Evolutionary conservation across 2,888 invertebrate genomes (phyloP).

Genomic region (Brachyptera putata): DNA sequence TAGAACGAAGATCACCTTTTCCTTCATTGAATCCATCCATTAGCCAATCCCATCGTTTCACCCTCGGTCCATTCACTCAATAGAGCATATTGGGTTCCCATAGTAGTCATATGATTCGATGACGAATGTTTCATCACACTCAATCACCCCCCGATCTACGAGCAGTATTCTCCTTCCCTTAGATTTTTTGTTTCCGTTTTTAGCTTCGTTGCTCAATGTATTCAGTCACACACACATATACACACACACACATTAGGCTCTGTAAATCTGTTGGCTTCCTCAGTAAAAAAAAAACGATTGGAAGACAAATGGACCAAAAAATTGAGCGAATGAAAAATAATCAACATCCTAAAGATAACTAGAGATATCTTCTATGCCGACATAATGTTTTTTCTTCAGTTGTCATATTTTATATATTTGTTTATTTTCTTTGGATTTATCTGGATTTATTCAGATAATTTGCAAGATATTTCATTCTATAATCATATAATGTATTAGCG

Average conservation of each 20-base stretch:
- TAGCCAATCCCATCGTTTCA: background rate
- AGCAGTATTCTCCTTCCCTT: background rate
- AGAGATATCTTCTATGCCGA: no score
- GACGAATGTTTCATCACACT: slow-evolving; percentile 21
- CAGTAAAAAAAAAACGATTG: background rate
- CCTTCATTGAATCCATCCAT: slow-evolving; percentile 1
- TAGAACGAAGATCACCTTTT: slow-evolving; percentile 3
- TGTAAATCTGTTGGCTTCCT: background rate
- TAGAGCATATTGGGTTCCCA: slow-evolving; percentile 16
- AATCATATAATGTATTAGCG: no score
- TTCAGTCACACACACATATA: no score
- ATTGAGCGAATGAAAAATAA: background rate
- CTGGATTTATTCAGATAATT: no score
- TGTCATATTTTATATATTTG: no score
- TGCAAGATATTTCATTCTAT: no score
- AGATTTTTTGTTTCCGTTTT: slow-evolving; percentile 4
- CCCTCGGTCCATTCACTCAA: background rate
- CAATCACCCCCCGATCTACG: slow-evolving; percentile 5
- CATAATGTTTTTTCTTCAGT: no score
- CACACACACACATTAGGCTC: background rate
- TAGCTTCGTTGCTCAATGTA: background rate
- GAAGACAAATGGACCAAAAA: background rate
- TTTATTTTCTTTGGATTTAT: no score
- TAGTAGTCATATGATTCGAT: slow-evolving; percentile 27
- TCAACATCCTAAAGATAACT: background rate